Conservation (phyloP, 2,113 vertebrate genomes). For the Tachycineta bicolor region DNA sequence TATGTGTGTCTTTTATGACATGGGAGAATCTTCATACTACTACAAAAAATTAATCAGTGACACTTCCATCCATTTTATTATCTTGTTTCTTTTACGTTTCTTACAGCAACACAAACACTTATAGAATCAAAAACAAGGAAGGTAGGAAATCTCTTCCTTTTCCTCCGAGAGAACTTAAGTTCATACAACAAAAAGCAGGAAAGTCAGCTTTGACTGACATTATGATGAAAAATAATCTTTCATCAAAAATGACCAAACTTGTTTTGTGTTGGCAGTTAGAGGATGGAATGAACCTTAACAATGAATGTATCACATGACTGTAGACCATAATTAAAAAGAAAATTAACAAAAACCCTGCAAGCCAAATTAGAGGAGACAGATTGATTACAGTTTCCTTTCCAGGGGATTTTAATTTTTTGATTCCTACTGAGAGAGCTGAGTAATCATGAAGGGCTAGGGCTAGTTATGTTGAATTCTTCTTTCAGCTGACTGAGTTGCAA, state of each 20-base stretch:
- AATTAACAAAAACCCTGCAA: background rate
- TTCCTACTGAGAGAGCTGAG: background rate
- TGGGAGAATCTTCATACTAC: background rate
- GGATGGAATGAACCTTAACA: background rate
- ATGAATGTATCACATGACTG: background rate
- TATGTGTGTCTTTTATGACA: background rate
- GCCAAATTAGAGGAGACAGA: background rate
- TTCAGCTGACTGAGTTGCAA: background rate
- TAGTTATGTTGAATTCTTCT: background rate
- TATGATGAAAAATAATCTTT: background rate
- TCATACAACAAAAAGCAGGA: background rate
- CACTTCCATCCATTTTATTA: background rate
- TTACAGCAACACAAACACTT: background rate
- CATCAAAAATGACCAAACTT: background rate
- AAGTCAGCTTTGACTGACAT: background rate
- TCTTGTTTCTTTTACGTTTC: background rate
- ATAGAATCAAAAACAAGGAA: background rate
- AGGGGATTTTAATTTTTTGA: background rate
- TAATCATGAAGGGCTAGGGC: background rate
- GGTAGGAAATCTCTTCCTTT: background rate
- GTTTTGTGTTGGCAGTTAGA: background rate
- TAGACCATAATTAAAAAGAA: constrained; percentile 27
- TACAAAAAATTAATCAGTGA: background rate
- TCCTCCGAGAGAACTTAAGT: background rate
- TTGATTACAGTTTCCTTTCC: background rate